A percentile compares a stretch with the other conserved stretches of the same genome.
Evolutionary conservation across 2,797 vertebrate species (phyloP).

Genomic region (Tadarida brasiliensis): DNA sequence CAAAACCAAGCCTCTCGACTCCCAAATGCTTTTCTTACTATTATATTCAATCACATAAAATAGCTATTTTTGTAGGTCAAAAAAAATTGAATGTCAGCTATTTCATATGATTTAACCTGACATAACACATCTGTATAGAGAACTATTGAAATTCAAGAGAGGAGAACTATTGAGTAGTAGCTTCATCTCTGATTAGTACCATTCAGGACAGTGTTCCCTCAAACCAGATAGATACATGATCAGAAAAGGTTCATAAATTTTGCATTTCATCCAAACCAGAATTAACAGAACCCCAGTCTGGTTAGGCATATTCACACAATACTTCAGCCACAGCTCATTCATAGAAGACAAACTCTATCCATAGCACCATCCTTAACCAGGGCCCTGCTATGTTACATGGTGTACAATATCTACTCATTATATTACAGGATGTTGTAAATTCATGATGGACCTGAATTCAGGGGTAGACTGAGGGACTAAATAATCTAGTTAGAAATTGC

Average conservation of each 20-base stretch:
- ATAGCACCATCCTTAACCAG: not conserved
- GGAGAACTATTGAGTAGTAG: not conserved
- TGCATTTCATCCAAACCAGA: not conserved
- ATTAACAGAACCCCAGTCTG: not conserved
- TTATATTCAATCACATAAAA: constrained; percentile 54
- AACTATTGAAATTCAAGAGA: constrained; percentile 34
- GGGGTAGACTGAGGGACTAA: not conserved
- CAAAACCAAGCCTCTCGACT: not conserved
- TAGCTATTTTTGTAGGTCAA: constrained; percentile 11
- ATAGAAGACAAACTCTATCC: not conserved
- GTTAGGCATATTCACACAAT: too few relatives aligned
- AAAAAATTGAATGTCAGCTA: constrained; percentile 27
- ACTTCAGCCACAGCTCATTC: not conserved
- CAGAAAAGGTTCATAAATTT: not conserved
- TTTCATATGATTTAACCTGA: constrained; percentile 43
- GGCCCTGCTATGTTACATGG: not conserved
- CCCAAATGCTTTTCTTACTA: constrained; percentile 1
- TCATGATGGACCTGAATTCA: constrained; percentile 10
- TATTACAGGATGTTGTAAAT: not conserved
- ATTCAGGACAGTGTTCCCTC: not conserved
- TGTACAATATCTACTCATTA: not conserved
- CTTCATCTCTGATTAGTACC: constrained; percentile 45
- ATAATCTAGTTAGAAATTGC: not conserved
- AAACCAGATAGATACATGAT: not conserved
- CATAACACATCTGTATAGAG: constrained; percentile 34